Conservation (phyloP, 2,888 invertebrate species). For the Macaria liturata region DNA sequence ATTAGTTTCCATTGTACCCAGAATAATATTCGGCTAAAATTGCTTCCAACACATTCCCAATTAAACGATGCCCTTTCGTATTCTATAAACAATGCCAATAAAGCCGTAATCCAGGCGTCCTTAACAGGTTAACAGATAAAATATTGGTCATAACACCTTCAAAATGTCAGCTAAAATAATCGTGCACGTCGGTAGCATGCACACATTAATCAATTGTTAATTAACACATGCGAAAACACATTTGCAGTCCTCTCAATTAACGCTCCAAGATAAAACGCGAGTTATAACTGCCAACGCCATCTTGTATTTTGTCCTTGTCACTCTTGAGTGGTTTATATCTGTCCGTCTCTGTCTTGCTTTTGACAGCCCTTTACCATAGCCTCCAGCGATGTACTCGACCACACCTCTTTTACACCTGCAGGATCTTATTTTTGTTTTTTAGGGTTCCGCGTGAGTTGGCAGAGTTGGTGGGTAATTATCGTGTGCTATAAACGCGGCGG, state of each 20-base stretch:
- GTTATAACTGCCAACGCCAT: constrained; percentile 55
- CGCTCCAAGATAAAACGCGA: constrained; percentile 66
- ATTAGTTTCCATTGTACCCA: too few species aligned
- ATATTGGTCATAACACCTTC: constrained; percentile 10
- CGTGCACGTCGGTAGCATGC: constrained; percentile 51
- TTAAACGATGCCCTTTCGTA: too few species aligned
- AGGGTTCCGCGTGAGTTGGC: constrained; percentile 6
- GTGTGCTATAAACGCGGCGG: too few species aligned
- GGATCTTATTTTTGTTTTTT: constrained; percentile 15
- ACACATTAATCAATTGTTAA: constrained; percentile 72
- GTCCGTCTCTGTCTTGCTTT: constrained; percentile 34
- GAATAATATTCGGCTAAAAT: too few species aligned
- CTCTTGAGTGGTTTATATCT: constrained; percentile 25
- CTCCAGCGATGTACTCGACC: constrained; percentile 38
- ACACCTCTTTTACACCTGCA: constrained; percentile 51
- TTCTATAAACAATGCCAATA: too few species aligned
- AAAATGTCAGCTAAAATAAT: constrained; percentile 43
- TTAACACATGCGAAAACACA: constrained; percentile 62
- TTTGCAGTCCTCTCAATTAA: constrained; percentile 72
- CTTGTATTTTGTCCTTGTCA: constrained; percentile 43
- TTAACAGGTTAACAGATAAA: constrained; percentile 11
- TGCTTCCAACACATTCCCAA: too few species aligned
- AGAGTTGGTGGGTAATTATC: too few species aligned
- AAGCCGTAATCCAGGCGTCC: too few species aligned
- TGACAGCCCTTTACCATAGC: constrained; percentile 34